Base-by-base conservation (phyloP, 2,888 invertebrate species). In the Parnassius orleans region DNA sequence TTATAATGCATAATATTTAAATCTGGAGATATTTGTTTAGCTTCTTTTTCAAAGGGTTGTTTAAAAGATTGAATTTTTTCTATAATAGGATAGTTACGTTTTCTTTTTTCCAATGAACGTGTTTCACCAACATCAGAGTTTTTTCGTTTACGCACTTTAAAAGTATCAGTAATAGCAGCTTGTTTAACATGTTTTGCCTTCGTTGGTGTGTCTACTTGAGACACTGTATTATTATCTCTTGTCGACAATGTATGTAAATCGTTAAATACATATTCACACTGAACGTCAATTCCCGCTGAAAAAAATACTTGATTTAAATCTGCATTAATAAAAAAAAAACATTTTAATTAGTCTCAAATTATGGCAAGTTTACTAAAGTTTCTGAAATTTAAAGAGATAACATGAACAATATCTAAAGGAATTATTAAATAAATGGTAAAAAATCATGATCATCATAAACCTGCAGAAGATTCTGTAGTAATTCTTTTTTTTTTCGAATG, bases 201-300 rank as follows among this genome's bases (percentile, higher is more conserved):
- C 15, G 44, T 33, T 51, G n/a, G 63, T 24, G 53, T 46, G 54
- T 47, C 50, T 15, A 14, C 15, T 14, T 9, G 14, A 42, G 11
- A 24, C 33, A 46, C 53, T 44, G 51, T 62, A 57, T 15, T 53
- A 61, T 46, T 60, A 52, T 58, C 54, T 51, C 50, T 53, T 48
- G 50, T 48, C 48, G 63, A 54, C 10, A 61, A 57, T 33, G 75
- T 69, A 53, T 79, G 69, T 68, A 82, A 68, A 67, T 77, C 73
- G 71, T 79, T 78, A 69, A 89, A 87, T 47, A 73, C 15, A 67
- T 83, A 87, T 73, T 88, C 86, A 62, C 79, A 76, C 19, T 84
- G 78, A 3, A 73, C 82, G 70, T 93, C 93, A 33, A 93, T 83
- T 1, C 93, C 93, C 71, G 91, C 93, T 93, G 76, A 57, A 90